Conservation (phyloP, 2,797 vertebrate genomes). For the Scolopax rusticola region DNA sequence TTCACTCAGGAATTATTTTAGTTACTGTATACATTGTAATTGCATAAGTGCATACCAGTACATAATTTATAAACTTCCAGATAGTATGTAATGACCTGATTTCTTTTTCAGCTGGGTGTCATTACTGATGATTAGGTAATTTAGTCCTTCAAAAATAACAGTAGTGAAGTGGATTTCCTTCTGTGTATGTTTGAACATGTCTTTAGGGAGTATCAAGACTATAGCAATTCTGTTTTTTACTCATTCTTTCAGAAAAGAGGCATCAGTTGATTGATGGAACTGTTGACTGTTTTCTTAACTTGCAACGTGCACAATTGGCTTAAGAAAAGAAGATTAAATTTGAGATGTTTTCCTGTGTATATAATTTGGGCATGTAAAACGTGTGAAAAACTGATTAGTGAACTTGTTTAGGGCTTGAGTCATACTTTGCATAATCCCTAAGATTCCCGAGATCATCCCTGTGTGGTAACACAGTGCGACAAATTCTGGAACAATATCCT, state of each 20-base stretch:
- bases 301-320: background rate
- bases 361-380: background rate
- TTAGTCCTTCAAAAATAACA: background rate
- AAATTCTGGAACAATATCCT: background rate
- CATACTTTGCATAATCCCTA: background rate
- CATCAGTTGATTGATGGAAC: background rate
- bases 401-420: background rate
- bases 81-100: background rate
- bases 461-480: background rate
- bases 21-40: background rate
- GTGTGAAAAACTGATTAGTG: background rate
- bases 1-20: background rate
- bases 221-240: background rate
- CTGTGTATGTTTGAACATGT: background rate
- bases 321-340: background rate
- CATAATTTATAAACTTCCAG: background rate
- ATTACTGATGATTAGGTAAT: background rate
- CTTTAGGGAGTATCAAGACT: background rate
- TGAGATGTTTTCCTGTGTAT: background rate
- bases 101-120: background rate
- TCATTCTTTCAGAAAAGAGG: background rate
- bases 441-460: rapidly evolving
- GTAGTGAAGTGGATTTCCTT: background rate
- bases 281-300: background rate
- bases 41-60: background rate